phyloP scores from a whole-genome alignment of 2,888 invertebrate species.

The Lathronympha strigana region DNA sequence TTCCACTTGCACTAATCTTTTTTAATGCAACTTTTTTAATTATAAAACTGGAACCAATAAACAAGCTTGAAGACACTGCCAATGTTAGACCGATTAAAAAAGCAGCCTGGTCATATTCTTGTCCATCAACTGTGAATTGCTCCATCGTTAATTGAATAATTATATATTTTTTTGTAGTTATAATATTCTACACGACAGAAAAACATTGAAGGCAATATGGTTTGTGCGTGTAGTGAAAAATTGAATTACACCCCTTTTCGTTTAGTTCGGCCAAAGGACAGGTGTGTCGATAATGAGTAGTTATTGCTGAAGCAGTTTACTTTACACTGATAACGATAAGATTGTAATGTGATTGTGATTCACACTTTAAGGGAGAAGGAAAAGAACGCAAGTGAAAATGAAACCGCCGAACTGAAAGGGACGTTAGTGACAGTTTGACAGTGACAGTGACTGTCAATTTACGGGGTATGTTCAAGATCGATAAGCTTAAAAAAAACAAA shows the following conservation, averaged over 20 bases:
- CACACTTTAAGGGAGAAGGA: neutral
- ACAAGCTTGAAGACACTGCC: constrained; percentile 91
- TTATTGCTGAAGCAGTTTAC: constrained; percentile 6
- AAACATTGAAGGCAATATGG: neutral
- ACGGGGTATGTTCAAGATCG: neutral
- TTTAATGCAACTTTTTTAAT: constrained; percentile 93
- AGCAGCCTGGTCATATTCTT: constrained; percentile 39
- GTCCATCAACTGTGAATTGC: constrained; percentile 27
- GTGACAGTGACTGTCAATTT: neutral
- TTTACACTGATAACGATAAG: constrained; percentile 21
- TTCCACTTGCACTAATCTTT: constrained; percentile 86
- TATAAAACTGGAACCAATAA: constrained; percentile 95
- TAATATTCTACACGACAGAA: neutral
- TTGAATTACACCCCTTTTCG: neutral
- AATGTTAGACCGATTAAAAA: constrained; percentile 90
- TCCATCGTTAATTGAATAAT: constrained; percentile 21
- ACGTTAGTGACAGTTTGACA: neutral
- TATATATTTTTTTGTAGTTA: neutral
- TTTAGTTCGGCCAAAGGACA: neutral
- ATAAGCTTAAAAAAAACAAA: too few relatives aligned
- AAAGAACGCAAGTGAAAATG: neutral
- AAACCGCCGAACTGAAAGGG: neutral
- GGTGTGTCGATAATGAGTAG: neutral
- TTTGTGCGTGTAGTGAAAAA: neutral
- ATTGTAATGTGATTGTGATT: constrained; percentile 2